These are phyloP conservation scores for Pherbina coryleti DNA, from an alignment of 2,888 invertebrate species.

Conservation along the genomic window DNA sequence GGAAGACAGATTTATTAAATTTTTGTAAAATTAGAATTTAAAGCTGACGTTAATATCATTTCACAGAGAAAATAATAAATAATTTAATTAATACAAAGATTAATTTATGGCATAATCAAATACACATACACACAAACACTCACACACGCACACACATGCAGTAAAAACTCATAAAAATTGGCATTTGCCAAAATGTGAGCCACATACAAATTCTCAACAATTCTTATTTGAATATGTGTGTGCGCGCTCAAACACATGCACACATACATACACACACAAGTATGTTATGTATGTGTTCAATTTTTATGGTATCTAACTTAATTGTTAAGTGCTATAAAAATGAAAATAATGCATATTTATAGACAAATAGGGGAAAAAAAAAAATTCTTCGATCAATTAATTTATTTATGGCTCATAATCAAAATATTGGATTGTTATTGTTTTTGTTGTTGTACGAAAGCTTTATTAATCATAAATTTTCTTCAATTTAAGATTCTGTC, in stretches of 20 bases:
- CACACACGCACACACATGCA: background rate
- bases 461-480: no score
- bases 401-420: slow-evolving; percentile 56
- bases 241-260: background rate
- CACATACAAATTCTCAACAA: slow-evolving; percentile 6
- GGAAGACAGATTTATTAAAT: no score
- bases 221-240: background rate
- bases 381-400: slow-evolving; percentile 59
- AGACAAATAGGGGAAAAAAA: slow-evolving; percentile 52
- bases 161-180: background rate
- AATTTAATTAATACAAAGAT: slow-evolving; percentile 22
- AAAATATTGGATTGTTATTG: background rate
- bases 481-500: no score
- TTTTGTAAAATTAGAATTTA: no score
- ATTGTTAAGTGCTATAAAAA: slow-evolving; percentile 33
- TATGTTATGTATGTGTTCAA: slow-evolving; percentile 12
- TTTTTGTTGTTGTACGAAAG: background rate
- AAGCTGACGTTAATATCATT: no score
- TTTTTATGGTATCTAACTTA: slow-evolving; percentile 34
- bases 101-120: slow-evolving; percentile 1
- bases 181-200: slow-evolving; percentile 18
- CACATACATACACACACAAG: background rate
- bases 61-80: background rate
- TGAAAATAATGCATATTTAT: slow-evolving; percentile 48
- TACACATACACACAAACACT: background rate